Evolutionary conservation across 2,113 vertebrate genomes (phyloP).

Genomic region (Coregonus clupeaformis): DNA sequence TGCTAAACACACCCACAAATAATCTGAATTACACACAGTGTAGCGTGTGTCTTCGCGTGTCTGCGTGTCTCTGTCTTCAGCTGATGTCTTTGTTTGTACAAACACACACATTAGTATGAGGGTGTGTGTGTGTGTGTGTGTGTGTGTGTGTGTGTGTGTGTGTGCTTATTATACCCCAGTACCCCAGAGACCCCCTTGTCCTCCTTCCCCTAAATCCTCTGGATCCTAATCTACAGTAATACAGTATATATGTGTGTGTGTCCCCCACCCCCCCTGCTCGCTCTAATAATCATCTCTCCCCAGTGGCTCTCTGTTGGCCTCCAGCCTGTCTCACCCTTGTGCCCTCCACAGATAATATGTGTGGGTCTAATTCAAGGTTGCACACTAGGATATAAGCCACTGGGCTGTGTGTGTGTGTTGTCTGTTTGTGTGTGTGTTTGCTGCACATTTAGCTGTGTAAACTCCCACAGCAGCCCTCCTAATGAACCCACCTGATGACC

Average conservation of each 20-base stretch:
- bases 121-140: not conserved
- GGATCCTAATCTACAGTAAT: not conserved
- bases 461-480: not conserved
- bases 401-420: not conserved
- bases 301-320: not conserved
- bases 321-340: not conserved
- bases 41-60: slow-evolving; percentile 12
- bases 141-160: not conserved
- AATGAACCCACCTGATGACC: not conserved
- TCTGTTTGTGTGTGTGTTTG: slow-evolving; percentile 13
- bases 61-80: slow-evolving; percentile 11
- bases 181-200: no score
- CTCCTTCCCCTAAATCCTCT: not conserved
- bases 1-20: slow-evolving; percentile 46
- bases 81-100: not conserved
- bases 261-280: not conserved
- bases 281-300: not conserved
- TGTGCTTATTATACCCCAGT: no score
- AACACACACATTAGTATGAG: not conserved
- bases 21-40: slow-evolving; percentile 48
- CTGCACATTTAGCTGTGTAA: not conserved
- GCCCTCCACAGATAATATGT: no score
- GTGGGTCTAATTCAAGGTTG: not conserved
- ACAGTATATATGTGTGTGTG: not conserved
- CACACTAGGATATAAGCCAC: not conserved